Percentiles rank a stretch among this genome's conserved stretches.
Conservation (phyloP, 2,888 invertebrate genomes). For the Thecocarcelia acutangulata region DNA sequence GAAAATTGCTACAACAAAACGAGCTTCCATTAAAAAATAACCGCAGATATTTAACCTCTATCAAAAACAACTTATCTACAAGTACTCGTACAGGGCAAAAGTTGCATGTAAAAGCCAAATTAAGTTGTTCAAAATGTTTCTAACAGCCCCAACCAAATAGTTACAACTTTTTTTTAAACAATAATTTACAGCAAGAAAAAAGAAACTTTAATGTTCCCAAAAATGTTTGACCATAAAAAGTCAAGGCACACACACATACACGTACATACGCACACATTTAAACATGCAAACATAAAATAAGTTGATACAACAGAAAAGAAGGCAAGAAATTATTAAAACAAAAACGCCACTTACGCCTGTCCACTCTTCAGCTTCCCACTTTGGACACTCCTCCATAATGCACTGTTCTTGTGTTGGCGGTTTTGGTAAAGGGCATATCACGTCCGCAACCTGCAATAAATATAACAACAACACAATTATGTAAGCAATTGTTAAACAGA, state of each 20-base stretch:
- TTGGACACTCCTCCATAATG: constrained; percentile 92
- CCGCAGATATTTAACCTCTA: constrained; percentile 20
- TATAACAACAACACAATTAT: constrained; percentile 9
- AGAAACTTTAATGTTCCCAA: background rate
- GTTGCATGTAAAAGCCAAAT: constrained; percentile 53
- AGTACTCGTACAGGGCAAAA: constrained; percentile 26
- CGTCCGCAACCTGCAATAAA: constrained; percentile 86
- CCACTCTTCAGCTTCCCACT: constrained; percentile 94
- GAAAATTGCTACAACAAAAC: background rate
- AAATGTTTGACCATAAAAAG: constrained; percentile 10
- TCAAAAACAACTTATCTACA: constrained; percentile 26
- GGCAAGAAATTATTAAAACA: background rate
- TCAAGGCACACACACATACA: background rate
- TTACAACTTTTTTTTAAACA: constrained; percentile 48
- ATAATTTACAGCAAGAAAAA: constrained; percentile 4
- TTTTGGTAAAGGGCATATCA: constrained; percentile 88
- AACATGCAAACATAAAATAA: background rate
- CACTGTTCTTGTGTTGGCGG: constrained; percentile 92
- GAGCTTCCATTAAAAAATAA: constrained; percentile 14
- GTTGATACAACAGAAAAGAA: background rate
- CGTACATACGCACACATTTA: background rate
- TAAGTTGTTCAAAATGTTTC: constrained; percentile 54
- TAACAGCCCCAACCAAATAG: constrained; percentile 32
- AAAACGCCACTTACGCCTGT: constrained; percentile 88
- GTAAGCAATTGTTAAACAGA: constrained; percentile 23